Evolutionary conservation across 2,888 invertebrate species (phyloP).

Genomic region (Andricus quercusramuli): DNA sequence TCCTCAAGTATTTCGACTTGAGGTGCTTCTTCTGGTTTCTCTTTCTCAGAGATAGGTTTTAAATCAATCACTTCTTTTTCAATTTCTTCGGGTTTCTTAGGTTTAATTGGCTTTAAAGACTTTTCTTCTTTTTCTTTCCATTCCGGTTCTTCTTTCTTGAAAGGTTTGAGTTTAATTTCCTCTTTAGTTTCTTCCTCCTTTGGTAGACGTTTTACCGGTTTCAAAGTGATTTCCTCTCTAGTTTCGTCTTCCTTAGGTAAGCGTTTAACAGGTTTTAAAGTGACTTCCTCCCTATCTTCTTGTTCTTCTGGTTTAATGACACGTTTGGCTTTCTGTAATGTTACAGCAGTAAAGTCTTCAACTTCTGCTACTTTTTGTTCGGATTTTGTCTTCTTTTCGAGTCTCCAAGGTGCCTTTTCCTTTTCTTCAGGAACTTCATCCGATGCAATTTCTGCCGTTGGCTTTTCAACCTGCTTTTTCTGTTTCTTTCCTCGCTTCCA

Average conservation of each 20-base stretch:
- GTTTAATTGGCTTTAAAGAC: conserved; percentile 67
- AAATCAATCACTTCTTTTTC: conserved; percentile 62
- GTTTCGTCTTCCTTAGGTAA: conserved; percentile 72
- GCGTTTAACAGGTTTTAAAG: conserved; percentile 57
- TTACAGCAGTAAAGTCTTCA: conserved; percentile 57
- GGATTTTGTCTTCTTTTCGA: conserved; percentile 59
- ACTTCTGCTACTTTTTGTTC: conserved; percentile 55
- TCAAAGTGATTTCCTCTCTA: conserved; percentile 72
- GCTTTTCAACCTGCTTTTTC: conserved; percentile 65
- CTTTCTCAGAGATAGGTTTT: conserved; percentile 66
- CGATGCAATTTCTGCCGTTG: conserved; percentile 50
- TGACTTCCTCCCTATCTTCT: conserved; percentile 58
- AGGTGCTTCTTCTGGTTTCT: conserved; percentile 64
- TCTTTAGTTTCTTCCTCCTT: conserved; percentile 63
- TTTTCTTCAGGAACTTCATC: conserved; percentile 44
- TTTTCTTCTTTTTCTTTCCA: conserved; percentile 53
- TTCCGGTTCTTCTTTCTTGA: conserved; percentile 59
- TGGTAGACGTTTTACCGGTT: conserved; percentile 21
- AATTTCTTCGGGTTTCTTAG: conserved; percentile 52
- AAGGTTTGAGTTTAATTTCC: conserved; percentile 65
- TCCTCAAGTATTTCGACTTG: conserved; percentile 54
- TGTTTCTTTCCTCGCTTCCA: conserved; percentile 55
- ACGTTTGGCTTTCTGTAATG: conserved; percentile 60
- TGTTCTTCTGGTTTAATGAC: conserved; percentile 61
- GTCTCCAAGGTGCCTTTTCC: conserved; percentile 79